Conservation (phyloP, 64 coral and sea anemone species). For the Montipora foliosa region DNA sequence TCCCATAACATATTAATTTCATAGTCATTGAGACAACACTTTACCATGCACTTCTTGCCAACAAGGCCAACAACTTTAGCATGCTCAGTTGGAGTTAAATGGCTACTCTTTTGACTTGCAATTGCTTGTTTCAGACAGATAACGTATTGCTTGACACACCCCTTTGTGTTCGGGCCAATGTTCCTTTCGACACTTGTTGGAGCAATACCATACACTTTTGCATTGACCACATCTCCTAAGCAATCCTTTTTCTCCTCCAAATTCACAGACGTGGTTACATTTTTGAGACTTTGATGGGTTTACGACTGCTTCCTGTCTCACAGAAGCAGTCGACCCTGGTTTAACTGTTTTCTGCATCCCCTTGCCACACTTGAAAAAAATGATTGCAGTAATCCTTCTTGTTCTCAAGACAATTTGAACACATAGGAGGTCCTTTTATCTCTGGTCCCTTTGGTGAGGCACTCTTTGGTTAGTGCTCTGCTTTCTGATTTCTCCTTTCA, state of each 20-base stretch:
- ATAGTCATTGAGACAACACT: no score
- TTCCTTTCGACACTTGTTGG: no score
- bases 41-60: no score
- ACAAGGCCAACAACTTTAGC: no score
- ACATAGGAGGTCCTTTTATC: conserved; percentile 47
- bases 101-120: no score
- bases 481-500: conserved; percentile 56
- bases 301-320: conserved; percentile 39
- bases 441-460: background rate
- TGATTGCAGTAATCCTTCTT: conserved; percentile 36
- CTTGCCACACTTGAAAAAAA: background rate
- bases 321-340: background rate
- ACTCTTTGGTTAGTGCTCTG: background rate
- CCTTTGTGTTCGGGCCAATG: no score
- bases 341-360: conserved; percentile 24
- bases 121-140: no score
- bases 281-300: conserved; percentile 7
- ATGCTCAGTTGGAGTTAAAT: no score
- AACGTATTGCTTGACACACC: no score
- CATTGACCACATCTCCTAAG: background rate
- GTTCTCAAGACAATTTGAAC: conserved; percentile 35
- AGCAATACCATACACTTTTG: background rate
- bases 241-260: background rate
- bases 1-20: no score
- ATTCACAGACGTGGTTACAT: background rate